Evolutionary conservation across 2,113 vertebrate species (phyloP).

Genomic region (Pholis gunnellus): DNA sequence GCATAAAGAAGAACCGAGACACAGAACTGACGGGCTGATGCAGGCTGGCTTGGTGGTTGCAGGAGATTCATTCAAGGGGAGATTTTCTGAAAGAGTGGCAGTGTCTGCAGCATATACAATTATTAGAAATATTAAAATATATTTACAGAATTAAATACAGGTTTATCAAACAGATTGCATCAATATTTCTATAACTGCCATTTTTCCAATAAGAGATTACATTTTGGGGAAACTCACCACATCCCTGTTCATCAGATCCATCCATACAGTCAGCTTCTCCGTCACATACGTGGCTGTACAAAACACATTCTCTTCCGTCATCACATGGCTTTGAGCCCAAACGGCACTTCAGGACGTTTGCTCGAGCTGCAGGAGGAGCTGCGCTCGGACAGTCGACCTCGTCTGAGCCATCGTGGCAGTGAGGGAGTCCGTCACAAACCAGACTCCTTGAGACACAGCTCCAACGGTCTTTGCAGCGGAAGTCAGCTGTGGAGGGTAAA

Average conservation of each 20-base stretch:
- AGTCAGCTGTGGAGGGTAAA: constrained; percentile 61
- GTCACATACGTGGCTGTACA: constrained; percentile 83
- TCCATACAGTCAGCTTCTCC: constrained; percentile 87
- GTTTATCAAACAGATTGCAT: background rate
- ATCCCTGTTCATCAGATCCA: constrained; percentile 84
- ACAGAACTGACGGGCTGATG: constrained; percentile 77
- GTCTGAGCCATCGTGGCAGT: constrained; percentile 89
- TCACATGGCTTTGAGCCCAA: background rate
- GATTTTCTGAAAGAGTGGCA: no score
- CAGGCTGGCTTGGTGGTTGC: constrained; percentile 61
- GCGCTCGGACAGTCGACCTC: constrained; percentile 79
- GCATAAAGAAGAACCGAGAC: constrained; percentile 78
- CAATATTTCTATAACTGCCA: background rate
- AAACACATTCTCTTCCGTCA: no score
- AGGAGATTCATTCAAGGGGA: background rate
- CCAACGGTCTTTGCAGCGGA: constrained; percentile 81
- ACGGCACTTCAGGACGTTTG: constrained; percentile 63
- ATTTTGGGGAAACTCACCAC: constrained; percentile 38
- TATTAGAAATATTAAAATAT: no score
- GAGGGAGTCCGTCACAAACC: constrained; percentile 85
- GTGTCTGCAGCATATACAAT: no score
- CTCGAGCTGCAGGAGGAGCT: background rate
- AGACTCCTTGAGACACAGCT: constrained; percentile 73
- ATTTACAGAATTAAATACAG: background rate
- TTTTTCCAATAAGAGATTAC: background rate